These are phyloP conservation scores for Argyrosomus japonicus DNA, from an alignment of 2,113 vertebrate genomes.

Conservation along the genomic window DNA sequence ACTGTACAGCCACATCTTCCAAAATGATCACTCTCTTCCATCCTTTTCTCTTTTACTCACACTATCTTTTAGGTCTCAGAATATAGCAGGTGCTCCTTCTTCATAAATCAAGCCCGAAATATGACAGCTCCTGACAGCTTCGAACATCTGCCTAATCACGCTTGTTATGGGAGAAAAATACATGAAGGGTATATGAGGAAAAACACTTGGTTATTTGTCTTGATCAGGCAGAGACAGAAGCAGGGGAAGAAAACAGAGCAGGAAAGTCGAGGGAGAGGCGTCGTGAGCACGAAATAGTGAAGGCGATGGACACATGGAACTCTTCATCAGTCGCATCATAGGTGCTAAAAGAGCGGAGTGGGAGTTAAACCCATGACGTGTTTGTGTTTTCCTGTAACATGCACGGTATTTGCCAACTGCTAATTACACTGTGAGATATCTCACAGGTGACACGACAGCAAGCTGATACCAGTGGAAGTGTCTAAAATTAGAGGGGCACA, in stretches of 20 bases:
- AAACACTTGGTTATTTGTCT: constrained; percentile 57
- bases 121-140: constrained; percentile 67
- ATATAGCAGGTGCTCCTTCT: constrained; percentile 56
- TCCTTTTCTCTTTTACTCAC: constrained; percentile 6
- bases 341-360: not conserved
- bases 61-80: constrained; percentile 22
- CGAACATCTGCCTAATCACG: constrained; percentile 74
- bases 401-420: not conserved
- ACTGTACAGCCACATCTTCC: not conserved
- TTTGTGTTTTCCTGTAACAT: not conserved
- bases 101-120: constrained; percentile 65
- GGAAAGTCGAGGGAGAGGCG: not conserved
- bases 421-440: not conserved
- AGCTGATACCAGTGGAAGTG: not conserved
- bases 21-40: constrained; percentile 7
- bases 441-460: not conserved
- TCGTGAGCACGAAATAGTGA: not conserved
- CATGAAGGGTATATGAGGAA: constrained; percentile 50
- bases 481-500: not conserved
- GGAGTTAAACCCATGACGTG: not conserved
- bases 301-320: not conserved
- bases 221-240: constrained; percentile 33
- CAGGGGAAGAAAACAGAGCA: not conserved
- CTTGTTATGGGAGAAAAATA: constrained; percentile 71
- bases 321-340: not conserved